A percentile compares a stretch with the other conserved stretches of the same genome.
Evolutionary conservation across 2,888 invertebrate species (phyloP).

Genomic region (Trichogramma evanescens): DNA sequence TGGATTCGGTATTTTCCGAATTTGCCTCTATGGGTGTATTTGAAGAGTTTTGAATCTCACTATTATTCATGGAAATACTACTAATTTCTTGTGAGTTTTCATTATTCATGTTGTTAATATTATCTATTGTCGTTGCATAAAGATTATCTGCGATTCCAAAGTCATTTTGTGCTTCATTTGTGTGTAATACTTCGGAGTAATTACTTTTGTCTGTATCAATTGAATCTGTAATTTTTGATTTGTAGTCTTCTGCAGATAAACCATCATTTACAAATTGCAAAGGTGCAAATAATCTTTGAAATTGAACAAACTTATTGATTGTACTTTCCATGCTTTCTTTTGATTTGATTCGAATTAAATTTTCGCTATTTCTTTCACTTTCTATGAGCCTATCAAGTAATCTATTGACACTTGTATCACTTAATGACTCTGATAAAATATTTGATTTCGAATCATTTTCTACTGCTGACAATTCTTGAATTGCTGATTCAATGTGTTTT

Average conservation of each 20-base stretch:
- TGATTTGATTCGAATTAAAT: conserved; percentile 3
- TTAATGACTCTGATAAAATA: conserved; percentile 17
- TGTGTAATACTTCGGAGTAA: not conserved
- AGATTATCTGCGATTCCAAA: not conserved
- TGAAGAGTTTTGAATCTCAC: too few species aligned
- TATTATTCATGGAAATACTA: too few species aligned
- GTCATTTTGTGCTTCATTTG: not conserved
- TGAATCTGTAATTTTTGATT: not conserved
- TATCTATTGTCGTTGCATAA: not conserved
- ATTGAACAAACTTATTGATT: conserved; percentile 5
- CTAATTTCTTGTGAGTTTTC: not conserved
- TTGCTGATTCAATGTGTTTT: not conserved
- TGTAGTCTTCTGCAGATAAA: not conserved
- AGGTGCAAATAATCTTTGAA: conserved; percentile 11
- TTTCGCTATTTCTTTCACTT: conserved; percentile 12
- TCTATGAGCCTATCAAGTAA: conserved; percentile 15
- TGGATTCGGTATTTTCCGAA: too few species aligned
- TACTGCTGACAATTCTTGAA: not conserved
- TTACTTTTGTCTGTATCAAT: not conserved
- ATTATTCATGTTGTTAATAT: not conserved
- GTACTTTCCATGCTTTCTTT: conserved; percentile 3
- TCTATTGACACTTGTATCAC: conserved; percentile 23
- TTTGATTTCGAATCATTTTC: not conserved
- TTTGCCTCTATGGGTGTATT: too few species aligned
- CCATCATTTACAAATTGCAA: conserved; percentile 10